Base-by-base conservation (phyloP, 1,140 invertebrate species). In the Rhysida immarginata region DNA sequence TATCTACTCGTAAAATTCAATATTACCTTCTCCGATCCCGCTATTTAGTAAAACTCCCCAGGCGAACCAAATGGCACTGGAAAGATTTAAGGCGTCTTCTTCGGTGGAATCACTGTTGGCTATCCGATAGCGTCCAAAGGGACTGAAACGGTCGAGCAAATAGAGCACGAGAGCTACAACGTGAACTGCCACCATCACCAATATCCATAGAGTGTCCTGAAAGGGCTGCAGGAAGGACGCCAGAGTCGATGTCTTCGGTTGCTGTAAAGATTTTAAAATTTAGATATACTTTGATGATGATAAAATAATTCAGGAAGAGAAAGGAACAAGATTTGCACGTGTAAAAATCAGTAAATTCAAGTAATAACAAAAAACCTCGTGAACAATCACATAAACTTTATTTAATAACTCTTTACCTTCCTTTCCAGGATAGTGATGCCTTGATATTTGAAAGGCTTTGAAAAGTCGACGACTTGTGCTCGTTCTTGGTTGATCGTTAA, bases 191-290 rank as follows among this genome's bases (percentile, higher is more conserved):
- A 96, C 85, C 81, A 96, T 92, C 59, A 99, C 93, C 61, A 98
- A 74, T 62, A 98, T 94, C 96, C 96, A 99, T 41, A 99, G 73
- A 2, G 92, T 96, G 70, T 95, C 90, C 67, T 94, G 92, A 74
- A 99, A 98, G 42, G 96, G 96, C 80, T 99, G 96, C 67, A 99
- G 81, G 74, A 99, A 99, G 42, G 96, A 99, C 56, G 94, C 92
- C 59, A 98, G 74, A 46, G 90, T 96, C 54, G 93, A 96, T 13
- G 89, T 90, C 68, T 91, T 80, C 20, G 88, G 89, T 61, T 89
- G 89, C 89, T 92, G 69, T 8, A 70, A 73, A 35, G 16, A 35
- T 35, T 8, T 35, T 8, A 35, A 35, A 35, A 35, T 35, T 35
- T 35, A 35, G 16, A 16, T 8, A 35, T 35, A 8, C 5, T 35